Conservation (phyloP, 1,140 invertebrate species). For the Plectus sambesii region DNA sequence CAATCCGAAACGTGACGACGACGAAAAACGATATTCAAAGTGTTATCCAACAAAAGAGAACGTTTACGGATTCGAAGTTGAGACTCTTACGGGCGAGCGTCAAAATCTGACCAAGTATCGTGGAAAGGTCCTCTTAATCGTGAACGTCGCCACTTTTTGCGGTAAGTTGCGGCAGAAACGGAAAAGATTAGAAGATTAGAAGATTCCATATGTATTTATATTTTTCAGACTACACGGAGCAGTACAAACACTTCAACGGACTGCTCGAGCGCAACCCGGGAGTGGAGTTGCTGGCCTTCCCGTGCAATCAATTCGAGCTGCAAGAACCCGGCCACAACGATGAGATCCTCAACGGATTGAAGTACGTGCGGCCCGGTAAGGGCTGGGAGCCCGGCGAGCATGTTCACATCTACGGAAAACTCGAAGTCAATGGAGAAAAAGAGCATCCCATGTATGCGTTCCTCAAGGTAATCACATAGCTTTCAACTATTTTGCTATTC, state of each 20-base stretch:
- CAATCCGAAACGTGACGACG: too few relatives aligned
- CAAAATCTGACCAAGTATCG: too few relatives aligned
- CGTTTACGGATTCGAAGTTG: too few relatives aligned
- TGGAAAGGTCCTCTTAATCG: too few relatives aligned
- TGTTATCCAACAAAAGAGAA: too few relatives aligned
- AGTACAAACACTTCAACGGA: constrained; percentile 48
- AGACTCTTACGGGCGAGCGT: too few relatives aligned
- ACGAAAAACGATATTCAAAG: too few relatives aligned
- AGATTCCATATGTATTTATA: background rate
- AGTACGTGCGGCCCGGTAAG: constrained; percentile 55
- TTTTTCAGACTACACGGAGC: constrained; percentile 37
- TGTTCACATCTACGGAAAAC: constrained; percentile 51
- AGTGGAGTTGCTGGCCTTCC: constrained; percentile 47
- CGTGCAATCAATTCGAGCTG: constrained; percentile 47
- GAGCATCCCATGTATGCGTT: constrained; percentile 53
- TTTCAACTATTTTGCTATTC: too few relatives aligned
- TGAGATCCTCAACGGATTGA: constrained; percentile 47
- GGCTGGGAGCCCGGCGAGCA: constrained; percentile 49
- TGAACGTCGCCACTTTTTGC: constrained; percentile 48
- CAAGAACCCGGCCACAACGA: constrained; percentile 47
- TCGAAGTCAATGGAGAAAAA: constrained; percentile 54
- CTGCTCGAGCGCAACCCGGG: constrained; percentile 33
- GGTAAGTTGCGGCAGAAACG: constrained; percentile 14
- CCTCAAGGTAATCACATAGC: constrained; percentile 54
- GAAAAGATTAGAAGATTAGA: background rate